Percentiles rank a stretch among this genome's conserved stretches.
These are phyloP conservation scores for Drosophila stalkeri DNA, from an alignment of 2,888 invertebrate species.

Conservation along the genomic window DNA sequence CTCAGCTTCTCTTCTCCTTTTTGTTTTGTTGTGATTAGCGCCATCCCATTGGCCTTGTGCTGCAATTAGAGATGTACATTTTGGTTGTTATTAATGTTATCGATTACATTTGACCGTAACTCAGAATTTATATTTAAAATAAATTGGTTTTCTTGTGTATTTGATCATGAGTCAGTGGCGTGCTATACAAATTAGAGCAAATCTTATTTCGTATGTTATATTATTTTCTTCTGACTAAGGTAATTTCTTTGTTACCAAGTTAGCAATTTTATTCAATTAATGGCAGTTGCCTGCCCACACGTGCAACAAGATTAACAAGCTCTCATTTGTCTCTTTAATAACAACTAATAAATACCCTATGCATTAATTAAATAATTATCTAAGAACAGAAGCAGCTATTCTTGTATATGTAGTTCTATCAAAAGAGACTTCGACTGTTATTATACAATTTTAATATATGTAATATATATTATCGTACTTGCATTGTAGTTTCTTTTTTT, in stretches of 20 bases:
- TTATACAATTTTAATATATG: too few relatives aligned
- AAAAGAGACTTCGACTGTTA: neutral
- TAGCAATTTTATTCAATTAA: slow-evolving; percentile 3
- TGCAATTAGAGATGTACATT: slow-evolving; percentile 37
- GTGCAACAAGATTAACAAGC: neutral
- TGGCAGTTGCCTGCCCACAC: neutral
- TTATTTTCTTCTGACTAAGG: neutral
- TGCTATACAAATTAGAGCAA: slow-evolving; percentile 1
- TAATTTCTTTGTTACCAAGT: slow-evolving; percentile 4
- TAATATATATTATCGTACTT: neutral
- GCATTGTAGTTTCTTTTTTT: neutral
- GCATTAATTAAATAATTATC: neutral
- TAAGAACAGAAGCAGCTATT: neutral
- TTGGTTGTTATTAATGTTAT: slow-evolving; percentile 15
- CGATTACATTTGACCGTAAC: slow-evolving; percentile 23
- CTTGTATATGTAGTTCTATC: neutral
- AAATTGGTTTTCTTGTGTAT: neutral
- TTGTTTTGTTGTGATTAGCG: slow-evolving; percentile 14
- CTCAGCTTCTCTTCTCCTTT: slow-evolving; percentile 3
- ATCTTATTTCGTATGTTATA: neutral
- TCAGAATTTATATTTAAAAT: slow-evolving; percentile 8
- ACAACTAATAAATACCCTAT: neutral
- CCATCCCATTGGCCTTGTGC: slow-evolving; percentile 27
- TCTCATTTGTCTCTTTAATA: neutral
- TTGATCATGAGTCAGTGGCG: slow-evolving; percentile 18